Evolutionary conservation across 2,113 vertebrate genomes (phyloP), one percentile per base, ranked within the genome.

Genomic region (Seriola aureovittata): DNA sequence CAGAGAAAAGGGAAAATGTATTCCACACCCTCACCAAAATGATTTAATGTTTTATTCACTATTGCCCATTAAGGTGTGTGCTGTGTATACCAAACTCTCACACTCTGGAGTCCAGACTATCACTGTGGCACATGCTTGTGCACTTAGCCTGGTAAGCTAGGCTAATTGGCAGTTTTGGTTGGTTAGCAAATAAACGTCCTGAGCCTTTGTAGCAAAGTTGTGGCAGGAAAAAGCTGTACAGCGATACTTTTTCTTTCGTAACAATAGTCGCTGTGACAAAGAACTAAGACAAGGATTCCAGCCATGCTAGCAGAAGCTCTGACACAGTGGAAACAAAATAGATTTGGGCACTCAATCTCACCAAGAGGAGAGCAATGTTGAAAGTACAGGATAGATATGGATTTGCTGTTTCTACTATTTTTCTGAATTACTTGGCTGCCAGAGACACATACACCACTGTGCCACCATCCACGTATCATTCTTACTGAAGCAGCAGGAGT

Each of bases 311-410:
- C 50, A 57, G 57, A 23, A 36, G 23, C 71, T 74, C 75, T 48
- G 65, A 80, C 59, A 75, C 59, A 82, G 80, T 63, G 21, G n/a
- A 82, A 84, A 69, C 21, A 0, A 84, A 82, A 91, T 91, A 59
- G 60, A 80, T 86, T 55, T 42, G 65, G 66, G 74, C 80, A 80
- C 40, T 84, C 71, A 71, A 84, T 75, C 78, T 82, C 71, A 54
- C 48, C 5, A 1, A 57, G 74, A 84, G 75, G 38, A 74, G 16
- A 59, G 64, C 62, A 48, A 78, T 66, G 75, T 68, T 74, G 48
- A 88, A 68, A 80, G 81, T 80, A 71, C 83, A 86, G 75, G 74
- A 84, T 63, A 78, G 64, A 81, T 87, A 89, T 84, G 64, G 82
- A 85, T 89, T 87, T 80, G 66, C 76, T 63, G 73, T 74, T 87